A percentile compares a stretch with the other conserved stretches of the same genome.
These are phyloP conservation scores for Trissolcus basalis DNA, from an alignment of 1,140 invertebrate genomes.

Conservation along the genomic window DNA sequence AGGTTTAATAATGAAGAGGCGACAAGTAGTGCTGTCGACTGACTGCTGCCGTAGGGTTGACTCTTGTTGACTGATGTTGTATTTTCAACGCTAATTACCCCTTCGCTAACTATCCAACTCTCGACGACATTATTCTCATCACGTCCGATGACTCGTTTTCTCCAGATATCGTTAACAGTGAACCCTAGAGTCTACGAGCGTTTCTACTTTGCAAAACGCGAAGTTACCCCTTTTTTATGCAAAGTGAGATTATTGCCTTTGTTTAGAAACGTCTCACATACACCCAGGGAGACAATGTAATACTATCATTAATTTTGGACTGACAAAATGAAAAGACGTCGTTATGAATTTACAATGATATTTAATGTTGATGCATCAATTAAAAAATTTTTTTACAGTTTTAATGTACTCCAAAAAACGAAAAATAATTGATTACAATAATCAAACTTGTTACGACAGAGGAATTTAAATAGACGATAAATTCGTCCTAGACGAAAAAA, in stretches of 20 bases:
- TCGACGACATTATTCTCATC: constrained; percentile 69
- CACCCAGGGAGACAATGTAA: constrained; percentile 30
- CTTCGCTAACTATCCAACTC: constrained; percentile 64
- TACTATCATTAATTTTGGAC: constrained; percentile 36
- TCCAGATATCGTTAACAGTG: constrained; percentile 55
- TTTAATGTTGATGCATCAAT: constrained; percentile 22
- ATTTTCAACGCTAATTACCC: constrained; percentile 72
- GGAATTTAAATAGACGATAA: too few species aligned
- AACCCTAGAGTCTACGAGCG: constrained; percentile 50
- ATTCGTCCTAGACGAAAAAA: too few species aligned
- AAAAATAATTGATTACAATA: too few species aligned
- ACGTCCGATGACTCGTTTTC: constrained; percentile 64
- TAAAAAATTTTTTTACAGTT: constrained; percentile 2
- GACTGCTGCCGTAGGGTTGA: constrained; percentile 63
- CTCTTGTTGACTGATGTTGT: constrained; percentile 71
- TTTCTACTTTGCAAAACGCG: constrained; percentile 36
- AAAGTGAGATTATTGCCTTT: constrained; percentile 57
- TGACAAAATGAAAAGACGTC: constrained; percentile 52
- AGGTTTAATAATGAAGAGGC: constrained; percentile 69
- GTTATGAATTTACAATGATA: constrained; percentile 46
- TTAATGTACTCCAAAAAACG: too few species aligned
- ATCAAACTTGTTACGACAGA: too few species aligned
- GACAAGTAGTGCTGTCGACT: constrained; percentile 63
- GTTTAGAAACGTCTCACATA: constrained; percentile 42
- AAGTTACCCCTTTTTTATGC: constrained; percentile 55